Evolutionary conservation across 2,888 invertebrate species (phyloP).

Genomic region (Acronicta aceris): DNA sequence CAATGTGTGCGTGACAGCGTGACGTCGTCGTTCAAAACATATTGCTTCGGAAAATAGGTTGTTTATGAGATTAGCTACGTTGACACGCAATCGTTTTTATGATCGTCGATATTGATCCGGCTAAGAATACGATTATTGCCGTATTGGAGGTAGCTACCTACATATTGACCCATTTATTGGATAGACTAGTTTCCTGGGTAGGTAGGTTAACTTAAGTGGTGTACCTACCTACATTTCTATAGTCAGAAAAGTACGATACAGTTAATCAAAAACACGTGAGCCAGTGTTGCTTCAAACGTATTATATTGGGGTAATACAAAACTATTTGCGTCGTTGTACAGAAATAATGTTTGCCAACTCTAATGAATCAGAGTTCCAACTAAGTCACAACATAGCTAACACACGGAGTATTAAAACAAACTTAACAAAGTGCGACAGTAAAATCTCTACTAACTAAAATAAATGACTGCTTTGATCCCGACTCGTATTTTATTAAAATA

Average conservation of each 20-base stretch:
- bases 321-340: neutral
- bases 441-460: slow-evolving; percentile 82
- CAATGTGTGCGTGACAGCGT: slow-evolving; percentile 76
- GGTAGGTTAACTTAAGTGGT: neutral
- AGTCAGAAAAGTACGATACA: too few relatives aligned
- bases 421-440: slow-evolving; percentile 62
- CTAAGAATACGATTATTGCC: slow-evolving; percentile 27
- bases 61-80: slow-evolving; percentile 64
- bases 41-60: slow-evolving; percentile 66
- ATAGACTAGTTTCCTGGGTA: neutral
- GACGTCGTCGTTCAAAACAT: slow-evolving; percentile 60
- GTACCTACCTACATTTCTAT: too few relatives aligned
- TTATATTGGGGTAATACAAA: neutral
- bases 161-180: neutral
- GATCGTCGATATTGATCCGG: slow-evolving; percentile 42
- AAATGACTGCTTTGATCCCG: slow-evolving; percentile 82
- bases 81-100: slow-evolving; percentile 67
- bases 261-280: neutral
- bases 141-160: neutral
- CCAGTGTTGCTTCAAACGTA: too few relatives aligned
- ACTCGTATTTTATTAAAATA: slow-evolving; percentile 86
- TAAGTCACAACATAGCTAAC: slow-evolving; percentile 4
- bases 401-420: slow-evolving; percentile 32
- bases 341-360: neutral
- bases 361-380: slow-evolving; percentile 15